Conservation (phyloP, 2,113 vertebrate genomes). For the Prunella fulvescens region DNA sequence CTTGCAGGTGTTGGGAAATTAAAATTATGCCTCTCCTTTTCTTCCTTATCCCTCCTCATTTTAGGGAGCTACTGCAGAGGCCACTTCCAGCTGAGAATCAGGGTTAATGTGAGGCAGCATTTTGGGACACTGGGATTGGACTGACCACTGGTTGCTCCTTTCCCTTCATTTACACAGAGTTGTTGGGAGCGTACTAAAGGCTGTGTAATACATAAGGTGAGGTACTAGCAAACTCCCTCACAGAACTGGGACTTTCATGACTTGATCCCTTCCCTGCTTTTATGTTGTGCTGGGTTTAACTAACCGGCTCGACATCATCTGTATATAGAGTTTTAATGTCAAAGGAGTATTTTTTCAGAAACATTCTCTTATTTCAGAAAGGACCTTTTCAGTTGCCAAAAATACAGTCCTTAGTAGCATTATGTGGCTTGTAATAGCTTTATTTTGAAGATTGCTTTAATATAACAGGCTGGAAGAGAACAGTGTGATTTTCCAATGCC, state of each 20-base stretch:
- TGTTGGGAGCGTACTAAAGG: background rate
- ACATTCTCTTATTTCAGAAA: background rate
- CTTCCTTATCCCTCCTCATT: background rate
- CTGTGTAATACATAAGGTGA: background rate
- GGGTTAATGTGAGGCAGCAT: constrained; percentile 43
- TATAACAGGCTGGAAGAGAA: background rate
- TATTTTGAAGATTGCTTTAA: background rate
- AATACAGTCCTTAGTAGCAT: background rate
- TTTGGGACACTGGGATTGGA: constrained; percentile 43
- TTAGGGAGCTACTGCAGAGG: constrained; percentile 67
- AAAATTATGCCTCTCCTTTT: background rate
- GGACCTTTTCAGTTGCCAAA: background rate
- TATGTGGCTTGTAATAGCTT: background rate
- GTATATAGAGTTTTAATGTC: background rate
- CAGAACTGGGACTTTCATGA: background rate
- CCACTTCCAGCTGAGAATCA: constrained; percentile 53
- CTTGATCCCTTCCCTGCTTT: background rate
- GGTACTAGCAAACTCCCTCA: background rate
- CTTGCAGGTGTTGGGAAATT: background rate
- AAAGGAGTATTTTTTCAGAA: background rate
- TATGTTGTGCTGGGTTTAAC: background rate
- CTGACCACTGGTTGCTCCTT: constrained; percentile 10
- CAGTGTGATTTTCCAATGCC: background rate
- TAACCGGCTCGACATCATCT: background rate
- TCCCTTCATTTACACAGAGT: constrained; percentile 71